Evolutionary conservation across 2,797 vertebrate species (phyloP).

Genomic region (Sebastes iracundus): DNA sequence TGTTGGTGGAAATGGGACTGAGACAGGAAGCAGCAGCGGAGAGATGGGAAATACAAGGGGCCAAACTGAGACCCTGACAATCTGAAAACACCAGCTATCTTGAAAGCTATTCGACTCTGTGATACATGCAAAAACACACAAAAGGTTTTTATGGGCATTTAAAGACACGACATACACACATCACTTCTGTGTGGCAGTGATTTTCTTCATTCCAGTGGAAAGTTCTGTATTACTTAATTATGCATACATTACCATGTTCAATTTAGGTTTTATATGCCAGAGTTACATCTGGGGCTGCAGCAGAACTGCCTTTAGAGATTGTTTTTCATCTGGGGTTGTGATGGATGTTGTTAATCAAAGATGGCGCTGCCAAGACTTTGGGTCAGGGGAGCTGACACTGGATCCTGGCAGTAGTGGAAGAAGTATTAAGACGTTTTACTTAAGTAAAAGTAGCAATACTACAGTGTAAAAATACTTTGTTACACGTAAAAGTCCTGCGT

Average conservation of each 20-base stretch:
- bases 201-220: neutral
- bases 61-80: neutral
- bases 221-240: slow-evolving; percentile 28
- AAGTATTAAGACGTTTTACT: too few species aligned
- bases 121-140: neutral
- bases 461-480: too few species aligned
- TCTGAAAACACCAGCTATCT: neutral
- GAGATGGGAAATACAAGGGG: slow-evolving; percentile 4
- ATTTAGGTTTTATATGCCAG: slow-evolving; percentile 6
- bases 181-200: neutral
- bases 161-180: neutral
- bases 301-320: neutral
- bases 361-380: neutral
- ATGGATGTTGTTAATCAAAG: slow-evolving; percentile 27
- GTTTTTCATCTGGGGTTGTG: slow-evolving; percentile 9
- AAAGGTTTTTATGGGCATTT: too few species aligned
- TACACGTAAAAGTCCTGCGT: too few species aligned
- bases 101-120: neutral
- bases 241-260: neutral
- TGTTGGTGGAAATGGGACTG: slow-evolving; percentile 31
- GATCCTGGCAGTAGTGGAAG: too few species aligned
- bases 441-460: too few species aligned
- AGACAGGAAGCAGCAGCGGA: slow-evolving; percentile 34
- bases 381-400: too few species aligned
- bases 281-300: neutral